Evolutionary conservation across 2,113 vertebrate species (phyloP).

Genomic region (Silurus asotus): DNA sequence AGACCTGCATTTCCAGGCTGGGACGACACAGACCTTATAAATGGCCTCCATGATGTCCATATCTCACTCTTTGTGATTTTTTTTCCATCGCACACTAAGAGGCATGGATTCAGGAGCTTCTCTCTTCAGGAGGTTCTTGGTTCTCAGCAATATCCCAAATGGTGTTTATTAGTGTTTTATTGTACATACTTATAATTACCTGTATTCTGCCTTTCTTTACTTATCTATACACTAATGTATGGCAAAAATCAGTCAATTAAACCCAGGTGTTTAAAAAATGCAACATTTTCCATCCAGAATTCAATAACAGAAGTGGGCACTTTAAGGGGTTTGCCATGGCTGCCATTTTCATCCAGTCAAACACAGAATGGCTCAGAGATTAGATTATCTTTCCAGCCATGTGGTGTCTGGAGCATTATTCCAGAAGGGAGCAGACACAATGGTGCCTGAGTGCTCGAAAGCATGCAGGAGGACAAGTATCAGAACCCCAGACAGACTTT

Average conservation of each 20-base stretch:
- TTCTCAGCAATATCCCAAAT: too few species aligned
- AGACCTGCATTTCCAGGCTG: too few species aligned
- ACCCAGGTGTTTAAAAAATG: background rate
- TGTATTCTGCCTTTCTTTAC: background rate
- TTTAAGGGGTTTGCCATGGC: background rate
- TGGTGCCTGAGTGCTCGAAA: background rate
- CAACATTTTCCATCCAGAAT: background rate
- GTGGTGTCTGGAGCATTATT: background rate
- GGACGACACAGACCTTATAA: too few species aligned
- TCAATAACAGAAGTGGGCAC: background rate
- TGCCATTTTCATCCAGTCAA: conserved; percentile 14
- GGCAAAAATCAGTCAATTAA: background rate
- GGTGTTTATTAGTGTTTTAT: too few species aligned
- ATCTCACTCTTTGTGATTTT: too few species aligned
- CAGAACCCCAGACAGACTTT: background rate
- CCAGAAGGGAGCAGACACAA: background rate
- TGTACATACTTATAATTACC: background rate
- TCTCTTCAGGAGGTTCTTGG: too few species aligned
- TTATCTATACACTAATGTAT: background rate
- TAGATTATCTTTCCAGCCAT: conserved; percentile 9
- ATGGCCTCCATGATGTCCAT: too few species aligned
- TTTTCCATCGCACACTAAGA: too few species aligned
- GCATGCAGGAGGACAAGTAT: conserved; percentile 12
- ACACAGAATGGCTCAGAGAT: background rate
- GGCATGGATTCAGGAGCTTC: too few species aligned